These are phyloP conservation scores for Orthosia incerta DNA, from an alignment of 2,888 invertebrate species.

Conservation along the genomic window DNA sequence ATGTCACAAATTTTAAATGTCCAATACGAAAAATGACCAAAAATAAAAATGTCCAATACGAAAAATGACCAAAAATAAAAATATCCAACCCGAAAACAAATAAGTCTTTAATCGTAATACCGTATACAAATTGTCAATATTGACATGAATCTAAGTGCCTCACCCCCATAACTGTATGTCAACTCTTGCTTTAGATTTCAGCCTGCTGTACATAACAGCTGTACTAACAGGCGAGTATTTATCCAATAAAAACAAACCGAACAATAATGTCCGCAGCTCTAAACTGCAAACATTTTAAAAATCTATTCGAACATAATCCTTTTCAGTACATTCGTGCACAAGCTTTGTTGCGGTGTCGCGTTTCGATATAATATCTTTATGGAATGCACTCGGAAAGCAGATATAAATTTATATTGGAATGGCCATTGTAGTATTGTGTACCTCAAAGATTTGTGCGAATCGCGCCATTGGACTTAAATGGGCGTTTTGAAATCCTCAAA, in stretches of 20 bases:
- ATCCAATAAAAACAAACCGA: conserved; percentile 34
- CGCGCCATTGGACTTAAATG: conserved; percentile 57
- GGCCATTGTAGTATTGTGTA: conserved; percentile 71
- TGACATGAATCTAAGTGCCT: no score
- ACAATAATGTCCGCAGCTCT: conserved; percentile 24
- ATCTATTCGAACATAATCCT: conserved; percentile 59
- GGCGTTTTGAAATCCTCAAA: conserved; percentile 42
- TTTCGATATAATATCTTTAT: conserved; percentile 63
- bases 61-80: no score
- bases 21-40: no score
- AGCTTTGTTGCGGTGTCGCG: conserved; percentile 49
- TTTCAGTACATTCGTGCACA: conserved; percentile 52
- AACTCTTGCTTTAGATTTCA: neutral
- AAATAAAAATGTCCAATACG: no score
- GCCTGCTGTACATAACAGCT: conserved; percentile 11
- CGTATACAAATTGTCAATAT: no score
- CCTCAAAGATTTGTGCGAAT: conserved; percentile 67
- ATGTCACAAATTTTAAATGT: no score
- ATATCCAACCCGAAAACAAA: no score
- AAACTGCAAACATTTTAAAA: conserved; percentile 56
- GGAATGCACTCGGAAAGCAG: conserved; percentile 64
- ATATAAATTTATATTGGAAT: conserved; percentile 72
- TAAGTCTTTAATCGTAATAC: neutral
- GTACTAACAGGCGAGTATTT: conserved; percentile 27
- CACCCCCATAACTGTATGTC: neutral